These are phyloP conservation scores for Hydrozoanthus gracilis DNA, from an alignment of 92 coral and sea anemone genomes.

Conservation along the genomic window DNA sequence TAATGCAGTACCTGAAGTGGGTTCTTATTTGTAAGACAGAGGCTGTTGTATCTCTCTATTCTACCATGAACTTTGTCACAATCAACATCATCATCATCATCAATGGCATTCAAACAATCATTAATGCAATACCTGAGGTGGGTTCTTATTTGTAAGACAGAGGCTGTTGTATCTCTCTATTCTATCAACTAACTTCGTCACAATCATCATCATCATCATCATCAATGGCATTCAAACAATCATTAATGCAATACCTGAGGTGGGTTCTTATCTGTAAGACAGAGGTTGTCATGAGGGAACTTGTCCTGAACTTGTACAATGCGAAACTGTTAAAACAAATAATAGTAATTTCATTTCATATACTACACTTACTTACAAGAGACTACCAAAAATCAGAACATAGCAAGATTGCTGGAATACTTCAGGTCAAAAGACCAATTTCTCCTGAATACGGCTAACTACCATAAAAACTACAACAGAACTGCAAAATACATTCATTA, in stretches of 20 bases:
- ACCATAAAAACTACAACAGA: too few relatives aligned
- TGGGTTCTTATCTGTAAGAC: slow-evolving; percentile 83
- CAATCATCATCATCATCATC: background rate
- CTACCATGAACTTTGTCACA: background rate
- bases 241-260: slow-evolving; percentile 65
- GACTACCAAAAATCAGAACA: too few relatives aligned
- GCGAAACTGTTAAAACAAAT: slow-evolving; percentile 70
- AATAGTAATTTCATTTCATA: background rate
- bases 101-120: background rate
- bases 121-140: slow-evolving; percentile 67
- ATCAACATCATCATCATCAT: background rate
- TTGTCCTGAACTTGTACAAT: slow-evolving; percentile 94
- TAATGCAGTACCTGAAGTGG: slow-evolving; percentile 69
- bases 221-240: background rate
- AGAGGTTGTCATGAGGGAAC: slow-evolving; percentile 93
- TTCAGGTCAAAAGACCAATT: too few relatives aligned
- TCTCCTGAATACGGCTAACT: too few relatives aligned
- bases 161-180: slow-evolving; percentile 65
- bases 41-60: slow-evolving; percentile 59
- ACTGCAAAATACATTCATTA: too few relatives aligned
- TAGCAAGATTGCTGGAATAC: too few relatives aligned
- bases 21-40: slow-evolving; percentile 84
- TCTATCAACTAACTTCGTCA: background rate
- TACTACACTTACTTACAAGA: too few relatives aligned
- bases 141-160: slow-evolving; percentile 82